Percentiles rank a stretch among this genome's conserved stretches.
These are phyloP conservation scores for Carassius auratus DNA, from an alignment of 2,113 vertebrate genomes.

Conservation along the genomic window DNA sequence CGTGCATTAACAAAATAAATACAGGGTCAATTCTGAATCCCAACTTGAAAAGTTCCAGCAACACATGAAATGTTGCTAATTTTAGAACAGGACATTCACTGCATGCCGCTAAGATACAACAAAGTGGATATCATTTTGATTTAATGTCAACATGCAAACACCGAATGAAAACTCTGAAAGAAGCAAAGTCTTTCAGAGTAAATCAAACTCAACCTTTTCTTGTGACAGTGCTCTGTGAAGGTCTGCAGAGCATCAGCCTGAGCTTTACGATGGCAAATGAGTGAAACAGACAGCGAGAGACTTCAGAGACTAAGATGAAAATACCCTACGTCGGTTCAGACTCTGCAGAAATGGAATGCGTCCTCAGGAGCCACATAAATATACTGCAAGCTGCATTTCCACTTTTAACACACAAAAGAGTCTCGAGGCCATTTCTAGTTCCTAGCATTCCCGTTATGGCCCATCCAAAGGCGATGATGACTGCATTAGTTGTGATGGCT, in stretches of 20 bases:
- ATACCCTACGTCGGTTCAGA: conserved; percentile 44
- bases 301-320: conserved; percentile 33
- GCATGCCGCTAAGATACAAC: not conserved
- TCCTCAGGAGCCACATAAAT: conserved; percentile 50
- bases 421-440: not conserved
- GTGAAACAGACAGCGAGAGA: conserved; percentile 35
- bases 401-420: conserved; percentile 27
- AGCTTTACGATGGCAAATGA: conserved; percentile 50
- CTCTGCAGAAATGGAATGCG: conserved; percentile 45
- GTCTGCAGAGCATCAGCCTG: conserved; percentile 31
- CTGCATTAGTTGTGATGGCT: conserved; percentile 5
- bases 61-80: not conserved
- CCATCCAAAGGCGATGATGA: conserved; percentile 15
- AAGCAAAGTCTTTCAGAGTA: not conserved
- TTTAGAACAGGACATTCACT: not conserved
- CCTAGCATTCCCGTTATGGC: conserved; percentile 10
- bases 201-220: conserved; percentile 30
- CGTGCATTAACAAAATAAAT: not conserved
- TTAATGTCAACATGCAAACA: not conserved
- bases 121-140: not conserved
- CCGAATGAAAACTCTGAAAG: conserved; percentile 4
- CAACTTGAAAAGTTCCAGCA: not conserved
- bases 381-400: conserved; percentile 33
- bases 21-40: not conserved
- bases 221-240: not conserved